phyloP scores from a whole-genome alignment of 2,113 vertebrate species.

The Origma solitaria region DNA sequence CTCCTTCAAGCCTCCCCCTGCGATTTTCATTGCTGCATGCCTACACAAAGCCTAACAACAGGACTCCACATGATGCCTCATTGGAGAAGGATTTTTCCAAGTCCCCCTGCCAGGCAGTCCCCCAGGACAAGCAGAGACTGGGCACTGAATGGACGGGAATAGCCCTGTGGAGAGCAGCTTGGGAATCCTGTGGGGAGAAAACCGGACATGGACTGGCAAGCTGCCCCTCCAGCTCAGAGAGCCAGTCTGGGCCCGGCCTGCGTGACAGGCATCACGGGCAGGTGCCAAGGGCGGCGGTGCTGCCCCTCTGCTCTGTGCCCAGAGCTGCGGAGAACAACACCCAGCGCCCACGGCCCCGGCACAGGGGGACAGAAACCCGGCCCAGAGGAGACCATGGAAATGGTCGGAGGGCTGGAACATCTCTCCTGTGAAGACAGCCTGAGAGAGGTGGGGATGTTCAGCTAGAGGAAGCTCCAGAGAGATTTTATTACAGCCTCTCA shows the following conservation, averaged over 20 bases:
- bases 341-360: neutral
- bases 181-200: neutral
- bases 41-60: neutral
- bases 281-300: neutral
- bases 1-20: neutral
- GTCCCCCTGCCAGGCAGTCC: neutral
- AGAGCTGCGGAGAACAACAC: neutral
- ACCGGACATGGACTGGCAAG: accelerated
- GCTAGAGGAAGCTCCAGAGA: neutral
- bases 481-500: neutral
- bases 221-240: neutral
- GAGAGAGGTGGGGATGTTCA: neutral
- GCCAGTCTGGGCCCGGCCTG: neutral
- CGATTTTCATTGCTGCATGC: neutral
- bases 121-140: neutral
- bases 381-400: neutral
- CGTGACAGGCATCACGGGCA: neutral
- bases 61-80: neutral
- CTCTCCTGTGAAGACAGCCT: neutral
- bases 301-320: neutral
- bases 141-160: accelerated
- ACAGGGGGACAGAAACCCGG: neutral
- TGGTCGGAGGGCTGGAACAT: no score
- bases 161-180: accelerated
- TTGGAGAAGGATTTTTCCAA: neutral